Evolutionary conservation across 2,113 vertebrate genomes (phyloP).

Genomic region (Dromiciops gliroides): DNA sequence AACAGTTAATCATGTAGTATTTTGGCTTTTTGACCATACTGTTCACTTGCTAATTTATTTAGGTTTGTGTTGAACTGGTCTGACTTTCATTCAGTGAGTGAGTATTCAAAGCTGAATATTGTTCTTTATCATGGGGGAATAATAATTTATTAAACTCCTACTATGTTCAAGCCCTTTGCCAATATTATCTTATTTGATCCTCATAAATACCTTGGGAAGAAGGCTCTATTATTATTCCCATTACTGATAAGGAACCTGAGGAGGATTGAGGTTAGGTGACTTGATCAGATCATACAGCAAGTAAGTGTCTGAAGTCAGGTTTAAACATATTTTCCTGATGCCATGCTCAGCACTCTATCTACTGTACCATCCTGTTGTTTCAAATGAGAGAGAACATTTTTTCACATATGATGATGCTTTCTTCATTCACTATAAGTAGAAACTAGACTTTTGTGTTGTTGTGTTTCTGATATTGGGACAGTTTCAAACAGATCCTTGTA

Average conservation of each 20-base stretch:
- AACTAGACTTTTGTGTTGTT: neutral
- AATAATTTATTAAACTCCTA: too few species aligned
- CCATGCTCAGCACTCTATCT: neutral
- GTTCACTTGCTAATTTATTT: neutral
- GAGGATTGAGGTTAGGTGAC: neutral
- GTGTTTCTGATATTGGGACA: neutral
- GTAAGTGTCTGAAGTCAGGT: neutral
- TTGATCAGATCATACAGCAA: neutral
- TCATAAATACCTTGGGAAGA: neutral
- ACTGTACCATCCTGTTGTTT: neutral
- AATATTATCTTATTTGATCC: too few species aligned
- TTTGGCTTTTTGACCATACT: constrained; percentile 6
- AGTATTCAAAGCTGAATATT: neutral
- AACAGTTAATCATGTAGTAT: neutral
- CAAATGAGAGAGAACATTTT: neutral
- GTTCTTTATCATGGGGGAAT: neutral
- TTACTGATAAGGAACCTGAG: neutral
- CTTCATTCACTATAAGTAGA: neutral
- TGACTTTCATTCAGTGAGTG: too few species aligned
- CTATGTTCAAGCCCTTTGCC: too few species aligned
- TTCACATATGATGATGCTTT: neutral
- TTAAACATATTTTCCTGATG: neutral
- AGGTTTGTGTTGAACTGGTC: too few species aligned
- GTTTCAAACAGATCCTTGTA: neutral
- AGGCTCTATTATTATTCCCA: neutral